Conservation (phyloP, 2,888 invertebrate species). For the Iselma pallidipennis region DNA sequence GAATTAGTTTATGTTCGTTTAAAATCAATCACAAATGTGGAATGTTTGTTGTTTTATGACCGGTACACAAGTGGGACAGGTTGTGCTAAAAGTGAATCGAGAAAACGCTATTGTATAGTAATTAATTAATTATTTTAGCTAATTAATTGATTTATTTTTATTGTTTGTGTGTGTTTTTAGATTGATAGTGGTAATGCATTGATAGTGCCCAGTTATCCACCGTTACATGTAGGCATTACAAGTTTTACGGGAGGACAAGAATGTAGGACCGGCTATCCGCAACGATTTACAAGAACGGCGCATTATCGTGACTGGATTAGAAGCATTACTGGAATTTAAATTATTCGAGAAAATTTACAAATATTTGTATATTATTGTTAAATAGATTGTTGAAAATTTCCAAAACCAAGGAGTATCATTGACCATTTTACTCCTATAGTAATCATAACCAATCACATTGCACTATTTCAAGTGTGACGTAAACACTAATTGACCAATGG, state of each 20-base stretch:
- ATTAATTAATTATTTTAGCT: not conserved
- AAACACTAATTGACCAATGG: too few species aligned
- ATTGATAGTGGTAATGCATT: slow-evolving; percentile 18
- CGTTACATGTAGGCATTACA: slow-evolving; percentile 12
- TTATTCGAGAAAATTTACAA: too few species aligned
- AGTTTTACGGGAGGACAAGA: slow-evolving; percentile 10
- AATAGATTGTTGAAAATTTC: too few species aligned
- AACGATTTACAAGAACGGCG: slow-evolving; percentile 12
- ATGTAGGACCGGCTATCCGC: slow-evolving; percentile 12
- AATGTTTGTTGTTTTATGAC: slow-evolving; percentile 1
- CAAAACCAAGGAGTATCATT: too few species aligned
- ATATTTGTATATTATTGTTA: too few species aligned
- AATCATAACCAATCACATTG: too few species aligned
- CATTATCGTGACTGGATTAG: slow-evolving; percentile 11
- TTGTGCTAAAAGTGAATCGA: slow-evolving; percentile 10
- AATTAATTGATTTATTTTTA: not conserved
- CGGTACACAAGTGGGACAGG: not conserved
- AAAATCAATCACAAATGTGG: slow-evolving; percentile 4
- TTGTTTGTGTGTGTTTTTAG: slow-evolving; percentile 2
- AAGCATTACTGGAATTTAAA: not conserved
- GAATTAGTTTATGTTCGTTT: not conserved
- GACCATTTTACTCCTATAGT: too few species aligned
- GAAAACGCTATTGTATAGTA: slow-evolving; percentile 9
- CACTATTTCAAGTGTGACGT: too few species aligned
- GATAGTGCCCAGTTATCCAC: slow-evolving; percentile 8